Base-by-base conservation (phyloP, 2,888 invertebrate species). In the Brachyptera risi region DNA sequence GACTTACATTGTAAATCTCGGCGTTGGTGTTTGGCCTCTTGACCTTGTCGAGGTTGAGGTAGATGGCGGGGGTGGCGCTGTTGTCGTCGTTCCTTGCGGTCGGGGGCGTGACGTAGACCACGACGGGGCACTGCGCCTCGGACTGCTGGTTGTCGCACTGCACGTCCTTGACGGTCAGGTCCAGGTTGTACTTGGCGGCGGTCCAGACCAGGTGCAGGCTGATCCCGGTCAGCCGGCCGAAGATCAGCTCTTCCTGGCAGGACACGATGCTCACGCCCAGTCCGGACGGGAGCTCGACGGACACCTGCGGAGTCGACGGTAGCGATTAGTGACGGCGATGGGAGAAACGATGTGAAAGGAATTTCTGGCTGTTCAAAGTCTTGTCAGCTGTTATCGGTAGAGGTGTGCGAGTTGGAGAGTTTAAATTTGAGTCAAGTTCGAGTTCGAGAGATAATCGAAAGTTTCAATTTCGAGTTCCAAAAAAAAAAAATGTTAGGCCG, bases 111-210 rank as follows among this genome's bases (percentile, higher is more conserved):
- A 91, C 88, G 73, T 90, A 90, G 67, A 97, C 76, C 66, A 95
- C 82, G 58, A 93, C 91, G 3, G 93, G 91, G 68, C 88, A 88
- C 65, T 90, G 86, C 0, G 93, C 86, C 71, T 91, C 92, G 68
- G 91, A 80, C 61, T 97, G 72, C 80, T 97, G 89, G 73, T 83
- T 84, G 70, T 85, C 84, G 54, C 80, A 73, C 76, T 78, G 67
- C 19, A 69, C 50, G 50, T 65, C 62, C 11, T 47, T 44, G 23
- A 65, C 62, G 1, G 37, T 35, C 37, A 54, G 54, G 9, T 54
- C 35, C 13, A 35, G 17, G 44, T 15, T 15, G 37, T 13, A 64
- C 42, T 31, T 31, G 31, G 31, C 31, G 7, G 31, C 7, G 31
- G 31, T 31, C 31, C 31, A 31, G 31, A 83, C 75, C 37, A 83